phyloP scores from a whole-genome alignment of 2,797 vertebrate genomes.

The Anisognathus igniventris region DNA sequence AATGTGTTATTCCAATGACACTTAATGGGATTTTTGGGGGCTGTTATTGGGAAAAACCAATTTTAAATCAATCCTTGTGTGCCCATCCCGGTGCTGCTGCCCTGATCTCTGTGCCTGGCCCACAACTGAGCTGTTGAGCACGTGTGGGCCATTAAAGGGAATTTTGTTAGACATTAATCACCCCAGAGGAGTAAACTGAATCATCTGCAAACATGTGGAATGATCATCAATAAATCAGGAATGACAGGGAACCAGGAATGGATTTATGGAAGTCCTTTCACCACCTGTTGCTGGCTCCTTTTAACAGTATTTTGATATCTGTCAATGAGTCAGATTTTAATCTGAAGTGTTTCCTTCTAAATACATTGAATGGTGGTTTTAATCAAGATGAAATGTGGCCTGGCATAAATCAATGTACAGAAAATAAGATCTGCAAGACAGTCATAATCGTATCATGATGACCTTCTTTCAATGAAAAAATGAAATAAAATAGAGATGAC shows the following conservation, averaged over 20 bases:
- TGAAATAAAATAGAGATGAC: neutral
- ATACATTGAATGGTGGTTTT: neutral
- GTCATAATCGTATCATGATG: neutral
- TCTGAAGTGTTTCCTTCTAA: neutral
- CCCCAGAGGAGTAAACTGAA: neutral
- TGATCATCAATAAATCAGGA: neutral
- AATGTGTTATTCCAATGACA: neutral
- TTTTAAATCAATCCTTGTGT: neutral
- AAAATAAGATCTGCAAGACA: neutral
- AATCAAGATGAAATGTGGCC: neutral
- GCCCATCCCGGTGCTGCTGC: neutral
- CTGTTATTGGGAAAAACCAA: neutral
- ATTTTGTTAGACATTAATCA: neutral
- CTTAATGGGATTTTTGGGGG: neutral
- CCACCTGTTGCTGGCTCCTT: neutral
- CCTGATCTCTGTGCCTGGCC: neutral
- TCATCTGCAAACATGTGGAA: neutral
- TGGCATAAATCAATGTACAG: neutral
- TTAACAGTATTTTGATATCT: neutral
- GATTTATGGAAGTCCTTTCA: neutral
- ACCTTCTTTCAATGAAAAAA: neutral
- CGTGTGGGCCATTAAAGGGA: neutral
- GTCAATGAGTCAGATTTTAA: neutral
- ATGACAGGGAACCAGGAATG: neutral
- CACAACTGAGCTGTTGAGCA: neutral